Conservation (phyloP, 2,888 invertebrate genomes). For the Cataglyphis altisquamis region DNA sequence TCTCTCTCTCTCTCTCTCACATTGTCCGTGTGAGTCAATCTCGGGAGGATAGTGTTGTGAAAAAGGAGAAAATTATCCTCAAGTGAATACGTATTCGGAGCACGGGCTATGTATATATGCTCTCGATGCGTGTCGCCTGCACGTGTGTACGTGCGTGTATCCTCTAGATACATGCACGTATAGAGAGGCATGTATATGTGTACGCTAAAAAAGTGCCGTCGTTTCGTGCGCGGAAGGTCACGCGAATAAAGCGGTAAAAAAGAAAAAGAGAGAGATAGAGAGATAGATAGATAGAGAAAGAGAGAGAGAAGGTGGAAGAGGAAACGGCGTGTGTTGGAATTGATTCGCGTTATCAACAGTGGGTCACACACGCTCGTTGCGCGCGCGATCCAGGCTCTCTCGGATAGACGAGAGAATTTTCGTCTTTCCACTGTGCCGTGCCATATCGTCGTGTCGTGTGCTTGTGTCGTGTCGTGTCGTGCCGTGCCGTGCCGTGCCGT, state of each 20-base stretch:
- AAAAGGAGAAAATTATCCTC: neutral
- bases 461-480: neutral
- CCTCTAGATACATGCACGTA: neutral
- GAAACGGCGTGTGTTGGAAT: constrained; percentile 47
- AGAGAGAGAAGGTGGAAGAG: constrained; percentile 18
- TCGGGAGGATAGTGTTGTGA: constrained; percentile 4
- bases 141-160: neutral
- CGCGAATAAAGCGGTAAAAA: neutral
- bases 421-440: neutral
- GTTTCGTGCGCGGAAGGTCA: constrained; percentile 39
- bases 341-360: constrained; percentile 50
- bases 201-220: constrained; percentile 4
- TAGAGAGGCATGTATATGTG: constrained; percentile 9
- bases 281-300: constrained; percentile 26
- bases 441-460: neutral
- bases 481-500: neutral
- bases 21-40: neutral
- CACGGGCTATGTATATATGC: neutral
- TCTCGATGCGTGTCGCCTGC: constrained; percentile 5
- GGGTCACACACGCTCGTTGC: constrained; percentile 29
- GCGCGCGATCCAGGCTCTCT: constrained; percentile 16
- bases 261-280: neutral
- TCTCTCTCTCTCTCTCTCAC: neutral
- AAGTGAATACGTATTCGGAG: neutral
- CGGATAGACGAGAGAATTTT: constrained; percentile 8